These are phyloP conservation scores for Anguilla megastoma DNA, from an alignment of 2,797 vertebrate species.

Conservation along the genomic window DNA sequence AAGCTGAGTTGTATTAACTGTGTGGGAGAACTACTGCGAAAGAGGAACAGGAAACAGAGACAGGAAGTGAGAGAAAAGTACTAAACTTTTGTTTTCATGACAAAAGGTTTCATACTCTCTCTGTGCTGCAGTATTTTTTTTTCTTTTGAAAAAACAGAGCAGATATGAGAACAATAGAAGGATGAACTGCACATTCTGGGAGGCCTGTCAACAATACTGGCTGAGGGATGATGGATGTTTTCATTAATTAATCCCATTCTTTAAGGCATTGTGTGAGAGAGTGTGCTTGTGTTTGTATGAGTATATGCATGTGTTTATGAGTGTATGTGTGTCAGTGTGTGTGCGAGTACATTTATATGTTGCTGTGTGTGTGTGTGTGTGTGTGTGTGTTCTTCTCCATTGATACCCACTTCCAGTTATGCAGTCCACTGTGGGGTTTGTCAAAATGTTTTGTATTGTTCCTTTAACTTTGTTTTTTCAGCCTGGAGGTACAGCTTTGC, in stretches of 20 bases:
- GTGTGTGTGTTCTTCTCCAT: not conserved
- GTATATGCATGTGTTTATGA: not conserved
- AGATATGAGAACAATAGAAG: constrained; percentile 11
- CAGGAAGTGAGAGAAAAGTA: not conserved
- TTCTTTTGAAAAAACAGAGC: not conserved
- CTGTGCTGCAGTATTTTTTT: not conserved
- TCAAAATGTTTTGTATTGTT: not conserved
- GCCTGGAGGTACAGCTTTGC: not conserved
- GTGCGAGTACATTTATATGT: not conserved
- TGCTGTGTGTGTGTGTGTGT: not conserved
- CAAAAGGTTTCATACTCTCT: not conserved
- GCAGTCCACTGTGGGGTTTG: not conserved
- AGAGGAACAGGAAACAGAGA: not conserved
- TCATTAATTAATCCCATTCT: not conserved
- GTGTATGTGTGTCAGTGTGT: not conserved
- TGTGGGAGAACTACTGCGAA: not conserved
- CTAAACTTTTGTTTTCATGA: not conserved
- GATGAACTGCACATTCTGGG: not conserved
- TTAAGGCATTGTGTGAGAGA: too few relatives aligned
- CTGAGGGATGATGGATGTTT: not conserved
- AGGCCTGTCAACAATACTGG: not conserved
- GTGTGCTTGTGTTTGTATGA: not conserved
- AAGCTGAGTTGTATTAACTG: not conserved
- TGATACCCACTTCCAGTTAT: not conserved
- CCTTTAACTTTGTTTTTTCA: not conserved